phyloP scores from a whole-genome alignment of 2,888 invertebrate genomes.

The Dioctria linearis region DNA sequence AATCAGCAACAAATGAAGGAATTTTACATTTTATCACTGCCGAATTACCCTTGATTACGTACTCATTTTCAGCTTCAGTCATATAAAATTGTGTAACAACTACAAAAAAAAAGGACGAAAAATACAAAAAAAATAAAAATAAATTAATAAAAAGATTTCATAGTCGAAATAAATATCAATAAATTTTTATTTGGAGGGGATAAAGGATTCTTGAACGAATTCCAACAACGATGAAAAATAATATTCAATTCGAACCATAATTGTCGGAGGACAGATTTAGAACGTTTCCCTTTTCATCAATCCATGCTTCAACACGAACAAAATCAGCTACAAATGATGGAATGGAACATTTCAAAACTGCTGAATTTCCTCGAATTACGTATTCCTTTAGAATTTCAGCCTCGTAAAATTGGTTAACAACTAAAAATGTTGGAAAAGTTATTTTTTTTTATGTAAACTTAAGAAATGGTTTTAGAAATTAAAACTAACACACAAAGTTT shows the following conservation, averaged over 20 bases:
- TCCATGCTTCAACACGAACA: conserved; percentile 80
- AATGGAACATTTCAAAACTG: conserved; percentile 81
- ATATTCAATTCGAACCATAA: conserved; percentile 65
- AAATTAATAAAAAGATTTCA: conserved; percentile 1
- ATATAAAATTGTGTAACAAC: conserved; percentile 92
- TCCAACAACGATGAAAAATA: background rate
- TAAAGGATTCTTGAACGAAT: background rate
- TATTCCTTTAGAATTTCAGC: conserved; percentile 82
- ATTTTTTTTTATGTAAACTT: no score
- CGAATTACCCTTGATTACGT: conserved; percentile 92
- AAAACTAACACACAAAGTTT: no score
- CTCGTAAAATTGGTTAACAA: conserved; percentile 81
- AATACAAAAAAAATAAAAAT: conserved; percentile 52
- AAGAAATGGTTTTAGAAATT: no score
- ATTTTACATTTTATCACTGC: conserved; percentile 95
- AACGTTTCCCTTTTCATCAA: conserved; percentile 73
- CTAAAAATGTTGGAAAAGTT: conserved; percentile 66
- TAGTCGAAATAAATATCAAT: background rate
- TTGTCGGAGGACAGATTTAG: conserved; percentile 66
- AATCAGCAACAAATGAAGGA: conserved; percentile 94
- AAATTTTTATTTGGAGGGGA: background rate
- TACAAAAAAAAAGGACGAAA: conserved; percentile 70
- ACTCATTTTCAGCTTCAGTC: conserved; percentile 94
- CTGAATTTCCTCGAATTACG: conserved; percentile 82
- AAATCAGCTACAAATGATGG: conserved; percentile 84